Conservation (phyloP, 2,797 vertebrate genomes). For the Amphiprion clarkii region DNA sequence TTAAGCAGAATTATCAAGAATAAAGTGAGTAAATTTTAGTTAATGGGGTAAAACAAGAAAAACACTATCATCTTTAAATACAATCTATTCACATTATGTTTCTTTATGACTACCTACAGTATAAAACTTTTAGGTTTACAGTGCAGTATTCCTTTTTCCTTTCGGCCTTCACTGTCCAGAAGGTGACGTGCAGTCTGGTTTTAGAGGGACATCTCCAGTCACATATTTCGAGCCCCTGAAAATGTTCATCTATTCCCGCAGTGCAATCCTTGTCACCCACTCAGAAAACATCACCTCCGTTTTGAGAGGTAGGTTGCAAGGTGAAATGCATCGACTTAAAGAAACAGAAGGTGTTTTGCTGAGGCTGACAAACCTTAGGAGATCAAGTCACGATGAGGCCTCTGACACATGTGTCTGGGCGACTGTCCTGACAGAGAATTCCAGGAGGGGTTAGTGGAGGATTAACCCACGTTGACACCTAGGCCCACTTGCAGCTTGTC, state of each 20-base stretch:
- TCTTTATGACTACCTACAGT: slow-evolving; percentile 40
- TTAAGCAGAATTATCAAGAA: slow-evolving; percentile 15
- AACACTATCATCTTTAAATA: slow-evolving; percentile 14
- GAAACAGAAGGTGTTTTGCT: slow-evolving; percentile 33
- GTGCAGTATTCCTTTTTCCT: slow-evolving; percentile 35
- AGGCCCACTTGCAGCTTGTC: slow-evolving; percentile 92
- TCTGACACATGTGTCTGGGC: slow-evolving; percentile 41
- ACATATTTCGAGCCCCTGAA: slow-evolving; percentile 8
- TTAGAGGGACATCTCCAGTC: slow-evolving; percentile 10
- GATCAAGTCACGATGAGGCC: neutral
- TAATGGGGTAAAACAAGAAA: slow-evolving; percentile 2
- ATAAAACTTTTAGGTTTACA: slow-evolving; percentile 60
- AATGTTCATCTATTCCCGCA: slow-evolving; percentile 19
- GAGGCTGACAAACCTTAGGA: slow-evolving; percentile 20
- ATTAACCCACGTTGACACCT: slow-evolving; percentile 84
- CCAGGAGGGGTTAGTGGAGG: slow-evolving; percentile 11
- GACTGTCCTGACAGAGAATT: slow-evolving; percentile 33
- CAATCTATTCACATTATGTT: slow-evolving; percentile 41
- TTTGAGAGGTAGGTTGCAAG: slow-evolving; percentile 67
- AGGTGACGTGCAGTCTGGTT: slow-evolving; percentile 35
- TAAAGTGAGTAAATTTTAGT: slow-evolving; percentile 13
- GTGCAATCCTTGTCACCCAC: slow-evolving; percentile 18
- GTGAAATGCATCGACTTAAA: slow-evolving; percentile 36
- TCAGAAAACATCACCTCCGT: slow-evolving; percentile 47
- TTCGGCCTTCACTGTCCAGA: slow-evolving; percentile 27